Conservation (phyloP, 2,888 invertebrate species). For the Colostygia pectinataria region DNA sequence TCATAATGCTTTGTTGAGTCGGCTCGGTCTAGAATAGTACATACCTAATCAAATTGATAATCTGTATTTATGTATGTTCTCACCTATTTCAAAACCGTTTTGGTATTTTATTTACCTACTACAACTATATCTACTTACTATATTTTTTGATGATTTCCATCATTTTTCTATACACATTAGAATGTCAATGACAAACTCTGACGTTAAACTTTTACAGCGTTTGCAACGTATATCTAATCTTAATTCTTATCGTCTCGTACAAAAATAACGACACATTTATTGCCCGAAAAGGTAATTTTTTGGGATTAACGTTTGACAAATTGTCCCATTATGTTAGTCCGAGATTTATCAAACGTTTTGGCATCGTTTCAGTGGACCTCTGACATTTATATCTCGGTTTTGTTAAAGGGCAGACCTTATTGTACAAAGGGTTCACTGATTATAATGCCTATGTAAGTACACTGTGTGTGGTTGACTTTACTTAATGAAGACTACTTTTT, state of each 20-base stretch:
- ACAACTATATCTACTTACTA: too few relatives aligned
- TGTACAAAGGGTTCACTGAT: slow-evolving; percentile 14
- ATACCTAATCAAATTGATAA: too few relatives aligned
- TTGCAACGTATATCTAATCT: too few relatives aligned
- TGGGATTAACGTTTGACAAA: slow-evolving; percentile 46
- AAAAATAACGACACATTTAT: slow-evolving; percentile 33
- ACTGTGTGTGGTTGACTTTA: slow-evolving; percentile 1
- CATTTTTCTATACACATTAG: too few relatives aligned
- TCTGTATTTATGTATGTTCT: too few relatives aligned
- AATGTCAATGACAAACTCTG: too few relatives aligned
- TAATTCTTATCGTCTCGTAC: not conserved
- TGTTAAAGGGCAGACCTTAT: not conserved
- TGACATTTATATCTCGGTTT: slow-evolving; percentile 22
- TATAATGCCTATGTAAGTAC: not conserved
- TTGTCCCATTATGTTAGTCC: slow-evolving; percentile 41
- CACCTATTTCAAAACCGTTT: too few relatives aligned
- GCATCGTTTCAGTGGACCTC: slow-evolving; percentile 16
- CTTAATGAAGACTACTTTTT: not conserved
- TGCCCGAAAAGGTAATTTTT: slow-evolving; percentile 41
- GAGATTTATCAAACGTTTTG: slow-evolving; percentile 35
- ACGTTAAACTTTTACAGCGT: too few relatives aligned
- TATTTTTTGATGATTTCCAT: too few relatives aligned
- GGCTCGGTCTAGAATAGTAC: too few relatives aligned
- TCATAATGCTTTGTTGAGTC: too few relatives aligned
- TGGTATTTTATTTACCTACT: too few relatives aligned